Conservation (phyloP, 2,888 invertebrate genomes). For the Venusia cambrica region DNA sequence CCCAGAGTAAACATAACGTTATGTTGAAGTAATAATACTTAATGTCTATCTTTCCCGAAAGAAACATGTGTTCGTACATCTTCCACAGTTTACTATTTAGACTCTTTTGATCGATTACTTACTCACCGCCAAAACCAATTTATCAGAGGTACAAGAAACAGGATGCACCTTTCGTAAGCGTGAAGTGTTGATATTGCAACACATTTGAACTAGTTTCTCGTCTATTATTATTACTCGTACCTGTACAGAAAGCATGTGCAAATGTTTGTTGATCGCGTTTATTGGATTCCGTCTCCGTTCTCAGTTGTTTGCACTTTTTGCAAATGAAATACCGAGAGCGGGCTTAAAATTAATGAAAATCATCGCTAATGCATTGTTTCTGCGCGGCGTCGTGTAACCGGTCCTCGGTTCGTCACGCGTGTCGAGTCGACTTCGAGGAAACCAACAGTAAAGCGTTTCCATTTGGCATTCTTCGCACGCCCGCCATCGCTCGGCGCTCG, state of each 20-base stretch:
- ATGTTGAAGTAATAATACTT: too few species aligned
- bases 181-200: conserved; percentile 36
- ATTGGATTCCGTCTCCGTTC: conserved; percentile 37
- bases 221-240: conserved; percentile 35
- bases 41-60: conserved; percentile 17
- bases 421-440: conserved; percentile 64
- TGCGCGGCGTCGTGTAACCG: conserved; percentile 67
- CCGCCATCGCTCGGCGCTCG: conserved; percentile 39
- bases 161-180: conserved; percentile 38
- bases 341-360: conserved; percentile 61
- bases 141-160: conserved; percentile 32
- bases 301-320: conserved; percentile 41
- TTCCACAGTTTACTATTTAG: conserved; percentile 47
- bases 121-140: conserved; percentile 33
- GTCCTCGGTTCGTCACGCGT: conserved; percentile 66
- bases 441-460: conserved; percentile 69
- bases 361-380: conserved; percentile 66
- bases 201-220: conserved; percentile 37
- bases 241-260: conserved; percentile 33
- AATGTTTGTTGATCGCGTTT: conserved; percentile 39
- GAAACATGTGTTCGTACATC: conserved; percentile 42
- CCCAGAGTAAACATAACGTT: too few species aligned
- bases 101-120: conserved; percentile 38
- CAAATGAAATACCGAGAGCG: conserved; percentile 45
- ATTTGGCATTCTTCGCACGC: conserved; percentile 69